A percentile compares a stretch with the other conserved stretches of the same genome.
These are phyloP conservation scores for Cheirogaleus medius DNA, from an alignment of 2,113 vertebrate species.

Conservation along the genomic window DNA sequence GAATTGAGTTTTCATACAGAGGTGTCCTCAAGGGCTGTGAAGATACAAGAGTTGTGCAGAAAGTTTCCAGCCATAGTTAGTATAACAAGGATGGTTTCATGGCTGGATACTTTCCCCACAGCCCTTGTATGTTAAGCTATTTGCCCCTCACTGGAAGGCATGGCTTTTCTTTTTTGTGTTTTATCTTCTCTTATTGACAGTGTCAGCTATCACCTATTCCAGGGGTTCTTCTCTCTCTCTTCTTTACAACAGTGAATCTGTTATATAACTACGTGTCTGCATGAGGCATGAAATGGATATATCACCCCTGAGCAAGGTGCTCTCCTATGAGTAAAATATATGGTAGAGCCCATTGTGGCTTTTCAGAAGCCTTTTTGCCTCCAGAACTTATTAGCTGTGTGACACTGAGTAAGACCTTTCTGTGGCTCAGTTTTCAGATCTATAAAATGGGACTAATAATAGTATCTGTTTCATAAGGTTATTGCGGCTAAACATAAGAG, in stretches of 20 bases:
- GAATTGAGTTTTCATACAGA: neutral
- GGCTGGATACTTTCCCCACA: too few relatives aligned
- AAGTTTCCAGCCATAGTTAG: too few relatives aligned
- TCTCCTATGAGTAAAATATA: neutral
- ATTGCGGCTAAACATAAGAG: neutral
- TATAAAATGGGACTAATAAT: neutral
- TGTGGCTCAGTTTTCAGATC: neutral
- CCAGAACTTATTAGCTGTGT: neutral
- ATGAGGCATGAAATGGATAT: neutral
- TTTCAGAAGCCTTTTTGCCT: neutral
- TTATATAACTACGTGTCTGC: neutral
- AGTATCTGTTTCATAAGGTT: neutral
- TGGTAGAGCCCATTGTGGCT: neutral
- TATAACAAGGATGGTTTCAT: too few relatives aligned
- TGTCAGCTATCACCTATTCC: neutral
- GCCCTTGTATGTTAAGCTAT: neutral
- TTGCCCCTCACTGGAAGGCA: neutral
- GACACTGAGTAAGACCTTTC: neutral
- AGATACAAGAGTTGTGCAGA: too few relatives aligned
- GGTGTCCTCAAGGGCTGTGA: neutral
- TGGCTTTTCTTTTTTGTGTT: neutral
- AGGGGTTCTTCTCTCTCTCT: neutral
- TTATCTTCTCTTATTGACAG: neutral
- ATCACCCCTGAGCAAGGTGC: neutral
- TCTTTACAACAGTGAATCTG: neutral